Conservation (phyloP, 2,113 vertebrate genomes). For the Nicator chloris region DNA sequence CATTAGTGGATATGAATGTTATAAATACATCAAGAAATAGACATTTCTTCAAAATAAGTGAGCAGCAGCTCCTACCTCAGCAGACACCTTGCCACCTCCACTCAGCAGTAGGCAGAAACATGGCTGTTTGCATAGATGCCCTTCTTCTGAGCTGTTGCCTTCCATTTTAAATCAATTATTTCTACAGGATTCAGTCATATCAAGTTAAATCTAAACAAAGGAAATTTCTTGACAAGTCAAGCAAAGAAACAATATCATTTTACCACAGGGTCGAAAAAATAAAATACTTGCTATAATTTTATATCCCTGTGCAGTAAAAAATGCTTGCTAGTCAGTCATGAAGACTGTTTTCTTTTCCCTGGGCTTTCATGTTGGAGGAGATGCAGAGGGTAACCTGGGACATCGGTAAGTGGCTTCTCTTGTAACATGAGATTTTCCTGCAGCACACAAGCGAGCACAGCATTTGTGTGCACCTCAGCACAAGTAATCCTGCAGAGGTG, state of each 20-base stretch:
- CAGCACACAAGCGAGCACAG: neutral
- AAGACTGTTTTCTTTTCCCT: neutral
- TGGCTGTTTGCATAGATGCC: neutral
- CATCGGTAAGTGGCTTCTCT: neutral
- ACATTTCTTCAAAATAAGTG: neutral
- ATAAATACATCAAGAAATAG: neutral
- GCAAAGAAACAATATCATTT: neutral
- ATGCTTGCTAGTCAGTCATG: neutral
- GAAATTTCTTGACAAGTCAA: neutral
- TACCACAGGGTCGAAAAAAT: neutral
- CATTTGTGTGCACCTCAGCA: neutral
- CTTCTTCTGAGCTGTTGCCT: neutral
- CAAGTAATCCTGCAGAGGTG: neutral
- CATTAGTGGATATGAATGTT: neutral
- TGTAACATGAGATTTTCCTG: slow-evolving; percentile 9
- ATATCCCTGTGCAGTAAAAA: neutral
- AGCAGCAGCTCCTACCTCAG: neutral
- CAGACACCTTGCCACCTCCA: neutral
- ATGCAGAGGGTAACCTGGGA: slow-evolving; percentile 37
- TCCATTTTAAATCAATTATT: neutral
- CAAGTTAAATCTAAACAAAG: neutral
- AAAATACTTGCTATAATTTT: neutral
- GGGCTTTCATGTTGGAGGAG: neutral
- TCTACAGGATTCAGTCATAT: neutral
- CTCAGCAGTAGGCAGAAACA: neutral